A percentile compares a stretch with the other conserved stretches of the same genome.
phyloP scores from a whole-genome alignment of 2,113 vertebrate genomes.

The Tenrec ecaudatus region DNA sequence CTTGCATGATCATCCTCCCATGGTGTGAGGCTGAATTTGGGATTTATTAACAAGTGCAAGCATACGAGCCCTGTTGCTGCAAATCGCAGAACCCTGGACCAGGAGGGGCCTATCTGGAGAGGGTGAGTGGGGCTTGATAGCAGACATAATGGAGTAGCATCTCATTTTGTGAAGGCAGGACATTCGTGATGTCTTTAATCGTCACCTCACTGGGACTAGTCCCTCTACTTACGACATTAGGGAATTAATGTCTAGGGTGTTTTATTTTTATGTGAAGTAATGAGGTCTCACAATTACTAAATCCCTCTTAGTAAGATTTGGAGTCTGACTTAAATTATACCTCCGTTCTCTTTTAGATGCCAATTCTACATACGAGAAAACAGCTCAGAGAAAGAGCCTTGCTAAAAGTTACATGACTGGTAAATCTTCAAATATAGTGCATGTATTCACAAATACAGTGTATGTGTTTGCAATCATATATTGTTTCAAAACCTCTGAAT shows the following conservation, averaged over 20 bases:
- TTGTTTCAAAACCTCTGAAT: not conserved
- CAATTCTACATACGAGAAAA: not conserved
- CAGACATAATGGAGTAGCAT: too few relatives aligned
- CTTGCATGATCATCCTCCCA: too few relatives aligned
- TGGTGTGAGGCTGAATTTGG: too few relatives aligned
- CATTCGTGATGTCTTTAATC: too few relatives aligned
- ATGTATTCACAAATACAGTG: not conserved
- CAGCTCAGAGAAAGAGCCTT: not conserved
- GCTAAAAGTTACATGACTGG: not conserved
- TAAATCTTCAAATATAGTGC: not conserved
- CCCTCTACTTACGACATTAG: not conserved
- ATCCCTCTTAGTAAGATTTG: not conserved
- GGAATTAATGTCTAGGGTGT: not conserved
- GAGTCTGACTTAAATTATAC: not conserved
- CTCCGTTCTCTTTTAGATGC: not conserved
- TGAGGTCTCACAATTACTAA: not conserved
- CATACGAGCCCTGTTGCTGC: too few relatives aligned
- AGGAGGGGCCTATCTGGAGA: too few relatives aligned
- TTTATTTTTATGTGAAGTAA: not conserved
- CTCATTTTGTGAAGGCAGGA: too few relatives aligned
- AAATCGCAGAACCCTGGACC: too few relatives aligned
- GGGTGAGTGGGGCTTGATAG: too few relatives aligned
- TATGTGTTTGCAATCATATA: not conserved
- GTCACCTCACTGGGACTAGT: too few relatives aligned
- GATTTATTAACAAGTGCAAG: too few relatives aligned